These are phyloP conservation scores for Pseudopipra pipra DNA, from an alignment of 2,113 vertebrate species.

Conservation along the genomic window DNA sequence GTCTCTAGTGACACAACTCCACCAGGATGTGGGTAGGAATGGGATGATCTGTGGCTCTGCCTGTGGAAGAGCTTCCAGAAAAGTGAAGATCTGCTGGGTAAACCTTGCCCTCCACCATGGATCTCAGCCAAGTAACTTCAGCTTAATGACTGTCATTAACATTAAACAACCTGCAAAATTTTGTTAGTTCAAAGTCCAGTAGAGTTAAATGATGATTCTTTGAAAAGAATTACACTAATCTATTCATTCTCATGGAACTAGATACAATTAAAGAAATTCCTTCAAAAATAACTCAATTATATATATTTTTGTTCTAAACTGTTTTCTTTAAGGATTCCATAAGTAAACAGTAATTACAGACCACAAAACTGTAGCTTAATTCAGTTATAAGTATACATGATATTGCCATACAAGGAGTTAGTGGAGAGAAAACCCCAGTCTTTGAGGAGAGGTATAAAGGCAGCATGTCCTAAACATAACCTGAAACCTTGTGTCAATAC, in stretches of 20 bases:
- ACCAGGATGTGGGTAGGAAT: background rate
- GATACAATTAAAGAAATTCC: background rate
- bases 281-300: background rate
- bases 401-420: background rate
- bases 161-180: background rate
- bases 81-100: background rate
- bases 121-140: background rate
- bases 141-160: background rate
- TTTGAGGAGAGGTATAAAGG: background rate
- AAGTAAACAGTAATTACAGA: background rate
- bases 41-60: background rate
- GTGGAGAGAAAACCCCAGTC: background rate
- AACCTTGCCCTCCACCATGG: background rate
- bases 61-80: background rate
- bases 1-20: background rate
- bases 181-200: background rate
- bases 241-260: background rate
- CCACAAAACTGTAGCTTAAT: background rate
- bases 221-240: background rate
- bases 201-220: background rate
- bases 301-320: background rate
- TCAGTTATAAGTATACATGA: background rate
- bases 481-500: background rate
- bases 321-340: background rate
- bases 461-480: background rate